Base-by-base conservation (phyloP, 2,797 vertebrate species). In the Lutjanus argentimaculatus region DNA sequence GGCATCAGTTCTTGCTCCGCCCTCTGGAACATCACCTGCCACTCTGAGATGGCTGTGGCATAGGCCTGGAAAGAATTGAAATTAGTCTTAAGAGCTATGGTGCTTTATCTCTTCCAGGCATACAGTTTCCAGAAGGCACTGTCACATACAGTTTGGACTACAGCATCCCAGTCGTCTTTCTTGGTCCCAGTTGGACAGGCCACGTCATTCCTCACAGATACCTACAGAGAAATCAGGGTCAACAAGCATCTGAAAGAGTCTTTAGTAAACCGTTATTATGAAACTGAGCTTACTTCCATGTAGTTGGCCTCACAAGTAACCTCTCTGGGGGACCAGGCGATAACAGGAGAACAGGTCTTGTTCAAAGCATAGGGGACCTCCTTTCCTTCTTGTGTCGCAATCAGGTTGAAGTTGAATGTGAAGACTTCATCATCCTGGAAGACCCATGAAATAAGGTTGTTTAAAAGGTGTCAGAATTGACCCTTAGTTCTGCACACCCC, bases 291-390 rank as follows among this genome's bases (percentile, higher is more conserved):
- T 45, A 73, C 59, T 11, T 73, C 71, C 49, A 73, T 73, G 59
- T 73, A 73, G 81, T 95, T 95, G 75, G 89, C 87, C 84, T 96
- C 95, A 17, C 95, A 96, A 30, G 93, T 83, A 21, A 95, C 89
- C 88, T 96, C 95, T 85, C 94, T 93, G 9, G 92, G 88, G 69
- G 92, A 87, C 93, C 93, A 95, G 12, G 90, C 80, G 11, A 86
- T 46, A 8, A 88, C 17, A 0, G 89, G 91, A 14, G 89, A 86
- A 67, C 95, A 95, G 58, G 89, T 93, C 85, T 94, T 77, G 21
- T 90, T 89, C 21, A 95, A 58, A 4, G 43, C 65, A 53, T 94
- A 92, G 42, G 53, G 75, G 19, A 73, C 77, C 58, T 85, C 77
- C 56, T 72, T 42, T 7, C 81, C 87, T 42, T 86, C 63, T 55